These are phyloP conservation scores for Troides oblongomaculatus DNA, from an alignment of 2,888 invertebrate genomes.

Conservation along the genomic window DNA sequence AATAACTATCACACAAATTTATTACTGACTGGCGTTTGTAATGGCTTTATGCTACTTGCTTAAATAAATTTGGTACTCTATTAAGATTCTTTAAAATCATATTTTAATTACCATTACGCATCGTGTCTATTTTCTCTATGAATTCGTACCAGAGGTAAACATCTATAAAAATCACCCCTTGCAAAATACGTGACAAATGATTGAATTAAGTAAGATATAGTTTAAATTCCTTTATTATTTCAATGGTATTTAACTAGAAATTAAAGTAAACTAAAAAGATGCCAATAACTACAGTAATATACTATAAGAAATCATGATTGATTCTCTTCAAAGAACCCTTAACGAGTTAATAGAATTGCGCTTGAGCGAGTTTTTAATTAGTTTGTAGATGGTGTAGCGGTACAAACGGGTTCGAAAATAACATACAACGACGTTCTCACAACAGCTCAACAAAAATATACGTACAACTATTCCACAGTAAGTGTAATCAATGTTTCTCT, in stretches of 20 bases:
- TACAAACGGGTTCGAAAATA: constrained; percentile 26
- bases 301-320: constrained; percentile 25
- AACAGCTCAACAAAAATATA: constrained; percentile 12
- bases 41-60: constrained; percentile 30
- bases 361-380: constrained; percentile 32
- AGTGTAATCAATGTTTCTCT: not conserved
- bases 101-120: not conserved
- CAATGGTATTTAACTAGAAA: not conserved
- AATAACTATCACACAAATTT: constrained; percentile 39
- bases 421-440: constrained; percentile 29
- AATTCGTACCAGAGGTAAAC: not conserved
- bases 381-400: constrained; percentile 29
- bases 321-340: constrained; percentile 27
- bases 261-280: constrained; percentile 1
- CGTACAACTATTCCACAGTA: constrained; percentile 23
- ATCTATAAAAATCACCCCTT: too few species aligned
- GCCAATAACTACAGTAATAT: constrained; percentile 40
- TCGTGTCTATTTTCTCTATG: not conserved
- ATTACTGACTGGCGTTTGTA: constrained; percentile 31
- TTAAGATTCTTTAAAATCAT: constrained; percentile 2
- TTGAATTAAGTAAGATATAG: too few species aligned
- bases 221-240: not conserved
- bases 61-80: constrained; percentile 27
- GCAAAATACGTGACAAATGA: too few species aligned
- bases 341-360: constrained; percentile 30